These are phyloP conservation scores for Philotrypesis tridentata DNA, from an alignment of 1,140 invertebrate genomes.

Conservation along the genomic window DNA sequence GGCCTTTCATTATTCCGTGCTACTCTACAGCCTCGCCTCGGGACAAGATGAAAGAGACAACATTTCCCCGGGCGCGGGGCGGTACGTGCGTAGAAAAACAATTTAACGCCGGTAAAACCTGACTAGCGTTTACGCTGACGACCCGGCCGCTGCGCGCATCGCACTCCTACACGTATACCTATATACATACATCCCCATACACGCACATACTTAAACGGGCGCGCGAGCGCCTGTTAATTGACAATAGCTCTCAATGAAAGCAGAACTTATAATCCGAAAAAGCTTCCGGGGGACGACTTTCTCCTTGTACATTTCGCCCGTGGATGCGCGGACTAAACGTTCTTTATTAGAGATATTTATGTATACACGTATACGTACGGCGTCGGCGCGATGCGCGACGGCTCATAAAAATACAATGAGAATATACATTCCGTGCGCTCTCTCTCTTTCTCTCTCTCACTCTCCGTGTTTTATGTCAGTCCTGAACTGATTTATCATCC, in stretches of 20 bases:
- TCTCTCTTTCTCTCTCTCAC: not conserved
- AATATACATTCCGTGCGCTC: not conserved
- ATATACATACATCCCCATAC: no score
- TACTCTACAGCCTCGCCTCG: conserved; percentile 23
- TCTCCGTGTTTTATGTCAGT: not conserved
- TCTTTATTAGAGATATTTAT: not conserved
- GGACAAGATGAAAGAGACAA: conserved; percentile 47
- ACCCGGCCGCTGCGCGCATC: not conserved
- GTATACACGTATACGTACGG: not conserved
- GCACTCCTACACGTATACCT: not conserved
- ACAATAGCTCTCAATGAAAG: conserved; percentile 16
- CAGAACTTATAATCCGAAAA: not conserved
- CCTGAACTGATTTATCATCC: not conserved
- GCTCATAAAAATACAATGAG: not conserved
- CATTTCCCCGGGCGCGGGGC: conserved; percentile 19
- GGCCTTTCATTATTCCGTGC: conserved; percentile 44
- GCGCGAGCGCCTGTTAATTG: not conserved
- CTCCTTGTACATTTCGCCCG: not conserved
- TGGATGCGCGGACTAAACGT: not conserved
- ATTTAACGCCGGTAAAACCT: conserved; percentile 43
- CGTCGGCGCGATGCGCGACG: not conserved
- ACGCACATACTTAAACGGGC: not conserved
- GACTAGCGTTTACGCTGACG: conserved; percentile 27
- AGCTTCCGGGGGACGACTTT: not conserved
- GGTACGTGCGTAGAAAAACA: conserved; percentile 47